Base-by-base conservation (phyloP, 2,888 invertebrate species). In the Autographa gamma region DNA sequence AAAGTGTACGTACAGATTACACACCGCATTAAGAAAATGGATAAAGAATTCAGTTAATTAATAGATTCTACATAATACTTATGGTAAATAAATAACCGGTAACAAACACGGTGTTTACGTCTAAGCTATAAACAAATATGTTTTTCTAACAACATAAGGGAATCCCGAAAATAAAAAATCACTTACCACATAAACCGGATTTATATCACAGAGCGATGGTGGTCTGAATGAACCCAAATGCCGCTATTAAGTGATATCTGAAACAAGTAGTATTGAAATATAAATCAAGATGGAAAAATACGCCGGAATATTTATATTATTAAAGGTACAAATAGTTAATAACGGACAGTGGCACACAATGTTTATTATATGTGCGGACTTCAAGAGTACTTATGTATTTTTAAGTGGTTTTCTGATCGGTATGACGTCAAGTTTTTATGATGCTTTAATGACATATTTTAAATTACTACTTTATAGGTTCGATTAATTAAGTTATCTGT, bases 131-230 rank as follows among this genome's bases (percentile, higher is more conserved):
- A 38, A 38, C 38, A 38, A 11, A 38, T 38, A 11, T n/a, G 48
- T 48, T 48, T 43, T 43, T 48, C 48, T n/a, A 11, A 48, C n/a
- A 48, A 6, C 16, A 48, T n/a, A 6, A 48, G 48, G 48, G 5
- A 19, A 16, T 59, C 6, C 34, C n/a, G 0, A 25, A 25, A 59
- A 16, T n/a, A n/a, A 11, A 59, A 25, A 14, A 56, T 18, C 31
- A 87, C 89, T 90, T 76, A 89, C 89, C 86, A 86, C 86, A 83
- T 85, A 83, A 82, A 82, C 81, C 81, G 81, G 76, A 82, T 84
- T 11, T 56, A 71, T 88, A 88, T 89, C 87, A 89, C 88, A 88
- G 87, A 80, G 83, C 74, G 78, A 82, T 80, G 80, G 80, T 81
- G 83, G 79, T 79, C 79, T 74, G 81, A 74, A 82, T 76, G 65